phyloP scores from a whole-genome alignment of 2,113 vertebrate genomes.

The Strigops habroptila region DNA sequence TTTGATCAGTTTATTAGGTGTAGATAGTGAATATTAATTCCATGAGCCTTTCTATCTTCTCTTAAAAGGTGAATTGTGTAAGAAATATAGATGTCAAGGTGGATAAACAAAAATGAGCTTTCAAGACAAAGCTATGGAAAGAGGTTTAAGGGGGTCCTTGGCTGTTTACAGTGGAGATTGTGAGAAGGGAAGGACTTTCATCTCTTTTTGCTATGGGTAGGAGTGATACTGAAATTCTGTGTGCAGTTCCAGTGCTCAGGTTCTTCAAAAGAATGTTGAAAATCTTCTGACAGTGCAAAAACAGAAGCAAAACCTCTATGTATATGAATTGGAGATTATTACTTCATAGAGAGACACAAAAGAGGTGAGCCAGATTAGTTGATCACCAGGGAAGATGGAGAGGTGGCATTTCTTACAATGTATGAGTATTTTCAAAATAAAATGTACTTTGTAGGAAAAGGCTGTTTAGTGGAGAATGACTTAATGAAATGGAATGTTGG shows the following conservation, averaged over 20 bases:
- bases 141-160: not conserved
- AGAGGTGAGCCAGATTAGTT: not conserved
- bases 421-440: not conserved
- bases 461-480: not conserved
- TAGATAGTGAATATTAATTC: not conserved
- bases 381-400: not conserved
- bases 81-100: not conserved
- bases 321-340: not conserved
- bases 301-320: not conserved
- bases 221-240: not conserved
- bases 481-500: not conserved
- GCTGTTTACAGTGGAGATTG: not conserved
- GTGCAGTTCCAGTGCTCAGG: not conserved
- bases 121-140: not conserved
- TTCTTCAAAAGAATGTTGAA: conserved; percentile 10
- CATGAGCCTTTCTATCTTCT: not conserved
- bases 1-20: not conserved
- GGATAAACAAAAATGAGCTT: not conserved
- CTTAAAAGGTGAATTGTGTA: not conserved
- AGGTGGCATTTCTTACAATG: not conserved
- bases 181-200: not conserved
- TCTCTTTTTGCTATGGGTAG: not conserved
- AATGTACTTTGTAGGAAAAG: not conserved
- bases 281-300: not conserved
- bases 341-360: not conserved